Conservation (phyloP, 2,113 vertebrate genomes). For the Erinaceus europaeus region DNA sequence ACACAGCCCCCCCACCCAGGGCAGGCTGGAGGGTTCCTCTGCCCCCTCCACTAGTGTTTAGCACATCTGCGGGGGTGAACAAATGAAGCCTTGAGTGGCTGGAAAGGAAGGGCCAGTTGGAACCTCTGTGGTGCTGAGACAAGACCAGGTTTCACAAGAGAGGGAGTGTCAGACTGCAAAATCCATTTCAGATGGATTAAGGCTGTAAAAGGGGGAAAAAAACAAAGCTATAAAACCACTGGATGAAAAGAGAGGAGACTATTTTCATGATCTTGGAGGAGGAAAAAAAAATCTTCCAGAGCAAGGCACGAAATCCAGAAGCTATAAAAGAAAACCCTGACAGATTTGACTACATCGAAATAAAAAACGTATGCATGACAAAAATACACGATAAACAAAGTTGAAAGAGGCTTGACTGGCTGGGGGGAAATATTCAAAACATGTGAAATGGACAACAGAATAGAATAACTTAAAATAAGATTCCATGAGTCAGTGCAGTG, state of each 20-base stretch:
- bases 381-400: constrained; percentile 24
- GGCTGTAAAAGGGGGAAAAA: constrained; percentile 31
- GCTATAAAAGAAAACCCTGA: constrained; percentile 43
- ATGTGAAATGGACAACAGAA: neutral
- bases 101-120: neutral
- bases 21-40: neutral
- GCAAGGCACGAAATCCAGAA: constrained; percentile 51
- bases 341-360: constrained; percentile 42
- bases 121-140: neutral
- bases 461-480: neutral
- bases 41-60: neutral
- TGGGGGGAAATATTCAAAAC: constrained; percentile 31
- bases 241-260: constrained; percentile 55
- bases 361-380: constrained; percentile 5
- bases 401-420: constrained; percentile 1
- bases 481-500: neutral
- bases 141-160: constrained; percentile 31
- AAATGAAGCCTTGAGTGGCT: neutral
- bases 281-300: constrained; percentile 11
- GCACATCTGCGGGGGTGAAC: neutral
- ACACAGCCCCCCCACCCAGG: rapidly evolving
- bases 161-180: constrained; percentile 7
- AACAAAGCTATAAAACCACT: constrained; percentile 59
- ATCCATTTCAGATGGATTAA: constrained; percentile 50
- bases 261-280: constrained; percentile 55